These are phyloP conservation scores for Sigmodon hispidus DNA, from an alignment of 2,113 vertebrate genomes.

Conservation along the genomic window DNA sequence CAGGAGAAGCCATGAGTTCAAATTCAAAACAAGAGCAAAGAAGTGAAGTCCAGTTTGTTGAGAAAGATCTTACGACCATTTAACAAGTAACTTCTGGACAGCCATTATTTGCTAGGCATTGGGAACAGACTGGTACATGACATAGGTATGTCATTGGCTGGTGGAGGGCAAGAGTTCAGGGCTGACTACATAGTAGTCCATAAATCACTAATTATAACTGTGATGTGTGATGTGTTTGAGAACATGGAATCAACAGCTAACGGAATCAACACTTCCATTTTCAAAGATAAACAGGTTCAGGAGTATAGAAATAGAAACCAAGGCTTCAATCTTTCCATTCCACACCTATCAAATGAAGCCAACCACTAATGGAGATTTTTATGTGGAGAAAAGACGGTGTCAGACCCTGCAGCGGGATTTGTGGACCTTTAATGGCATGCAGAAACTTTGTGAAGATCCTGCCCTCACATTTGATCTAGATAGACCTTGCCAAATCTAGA, in stretches of 20 bases:
- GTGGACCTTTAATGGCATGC: neutral
- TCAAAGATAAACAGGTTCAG: neutral
- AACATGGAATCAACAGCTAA: neutral
- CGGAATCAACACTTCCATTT: neutral
- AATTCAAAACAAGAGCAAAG: neutral
- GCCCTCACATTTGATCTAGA: neutral
- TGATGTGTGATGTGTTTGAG: neutral
- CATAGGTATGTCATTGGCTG: no score
- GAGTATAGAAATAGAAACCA: neutral
- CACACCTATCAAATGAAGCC: neutral
- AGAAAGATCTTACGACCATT: slow-evolving; percentile 14
- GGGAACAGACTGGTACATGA: neutral
- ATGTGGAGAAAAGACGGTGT: rapidly evolving
- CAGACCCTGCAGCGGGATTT: neutral
- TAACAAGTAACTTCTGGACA: neutral
- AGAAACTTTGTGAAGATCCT: neutral
- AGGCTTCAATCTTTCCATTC: neutral
- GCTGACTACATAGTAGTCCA: neutral
- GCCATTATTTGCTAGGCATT: neutral
- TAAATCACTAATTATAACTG: neutral
- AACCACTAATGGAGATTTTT: neutral
- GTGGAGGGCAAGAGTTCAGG: neutral
- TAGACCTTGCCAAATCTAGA: neutral
- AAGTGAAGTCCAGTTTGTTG: neutral
- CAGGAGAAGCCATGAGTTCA: neutral